These are phyloP conservation scores for Drosophila setosimentum DNA, from an alignment of 2,888 invertebrate species.

Conservation along the genomic window DNA sequence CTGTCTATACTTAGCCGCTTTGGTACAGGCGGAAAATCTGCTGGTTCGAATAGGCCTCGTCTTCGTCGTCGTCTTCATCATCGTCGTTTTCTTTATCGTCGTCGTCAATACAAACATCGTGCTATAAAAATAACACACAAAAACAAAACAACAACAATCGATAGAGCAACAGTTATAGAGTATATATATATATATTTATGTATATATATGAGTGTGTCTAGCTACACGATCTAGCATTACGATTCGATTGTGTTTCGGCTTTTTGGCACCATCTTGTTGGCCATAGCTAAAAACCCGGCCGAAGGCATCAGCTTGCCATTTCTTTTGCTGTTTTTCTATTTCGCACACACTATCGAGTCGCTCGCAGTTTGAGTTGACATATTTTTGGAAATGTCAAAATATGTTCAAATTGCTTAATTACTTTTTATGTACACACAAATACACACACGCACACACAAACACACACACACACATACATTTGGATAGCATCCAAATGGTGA, in stretches of 20 bases:
- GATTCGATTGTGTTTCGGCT: conserved; percentile 58
- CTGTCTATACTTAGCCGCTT: conserved; percentile 71
- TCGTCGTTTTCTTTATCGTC: conserved; percentile 17
- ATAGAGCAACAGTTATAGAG: conserved; percentile 15
- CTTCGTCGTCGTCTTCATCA: conserved; percentile 9
- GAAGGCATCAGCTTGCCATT: conserved; percentile 66
- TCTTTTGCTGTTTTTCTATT: conserved; percentile 26
- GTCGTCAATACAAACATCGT: conserved; percentile 36
- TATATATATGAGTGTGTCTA: conserved; percentile 4
- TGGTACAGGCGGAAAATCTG: conserved; percentile 57
- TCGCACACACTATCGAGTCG: conserved; percentile 47
- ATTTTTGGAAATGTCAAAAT: conserved; percentile 81
- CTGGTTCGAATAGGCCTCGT: conserved; percentile 44
- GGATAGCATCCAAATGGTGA: conserved; percentile 49
- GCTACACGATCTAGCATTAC: conserved; percentile 64
- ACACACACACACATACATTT: conserved; percentile 27
- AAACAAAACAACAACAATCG: conserved; percentile 30
- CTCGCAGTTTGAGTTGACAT: conserved; percentile 65
- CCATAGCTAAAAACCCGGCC: conserved; percentile 38
- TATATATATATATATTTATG: neutral
- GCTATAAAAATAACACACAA: conserved; percentile 70
- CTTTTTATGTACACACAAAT: conserved; percentile 54
- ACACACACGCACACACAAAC: neutral
- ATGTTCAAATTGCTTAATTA: conserved; percentile 76
- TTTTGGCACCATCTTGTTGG: conserved; percentile 59